Conservation (phyloP, 2,888 invertebrate genomes). For the Spisula solida region DNA sequence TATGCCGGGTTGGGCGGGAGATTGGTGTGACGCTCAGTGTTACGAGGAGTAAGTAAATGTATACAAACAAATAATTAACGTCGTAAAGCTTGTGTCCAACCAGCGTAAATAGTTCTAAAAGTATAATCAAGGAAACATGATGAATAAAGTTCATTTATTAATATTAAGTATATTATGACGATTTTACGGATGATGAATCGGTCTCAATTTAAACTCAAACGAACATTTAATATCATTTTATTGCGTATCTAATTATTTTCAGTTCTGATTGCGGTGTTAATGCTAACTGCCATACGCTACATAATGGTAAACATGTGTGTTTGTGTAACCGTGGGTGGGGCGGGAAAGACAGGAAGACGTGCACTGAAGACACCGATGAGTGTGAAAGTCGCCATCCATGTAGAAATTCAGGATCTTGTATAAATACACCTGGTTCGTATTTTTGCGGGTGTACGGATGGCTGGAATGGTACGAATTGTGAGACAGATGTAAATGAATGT, state of each 20-base stretch:
- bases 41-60: neutral
- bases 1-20: conserved; percentile 4
- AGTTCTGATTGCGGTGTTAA: neutral
- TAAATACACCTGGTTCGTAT: neutral
- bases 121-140: too few species aligned
- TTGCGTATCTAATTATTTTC: neutral
- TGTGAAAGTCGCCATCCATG: neutral
- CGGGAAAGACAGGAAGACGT: neutral
- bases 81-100: too few species aligned
- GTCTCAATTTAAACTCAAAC: too few species aligned
- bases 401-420: conserved; percentile 4
- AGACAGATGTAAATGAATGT: neutral
- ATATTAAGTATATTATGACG: too few species aligned
- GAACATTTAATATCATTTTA: too few species aligned
- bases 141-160: too few species aligned
- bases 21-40: neutral
- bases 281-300: neutral
- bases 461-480: neutral
- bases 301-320: neutral
- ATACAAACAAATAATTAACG: neutral
- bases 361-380: neutral
- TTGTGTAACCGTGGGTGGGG: neutral
- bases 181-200: too few species aligned
- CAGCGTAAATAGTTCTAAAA: too few species aligned
- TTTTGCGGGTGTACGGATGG: neutral